Evolutionary conservation across 2,797 vertebrate genomes (phyloP).

Genomic region (Sphenodon punctatus): DNA sequence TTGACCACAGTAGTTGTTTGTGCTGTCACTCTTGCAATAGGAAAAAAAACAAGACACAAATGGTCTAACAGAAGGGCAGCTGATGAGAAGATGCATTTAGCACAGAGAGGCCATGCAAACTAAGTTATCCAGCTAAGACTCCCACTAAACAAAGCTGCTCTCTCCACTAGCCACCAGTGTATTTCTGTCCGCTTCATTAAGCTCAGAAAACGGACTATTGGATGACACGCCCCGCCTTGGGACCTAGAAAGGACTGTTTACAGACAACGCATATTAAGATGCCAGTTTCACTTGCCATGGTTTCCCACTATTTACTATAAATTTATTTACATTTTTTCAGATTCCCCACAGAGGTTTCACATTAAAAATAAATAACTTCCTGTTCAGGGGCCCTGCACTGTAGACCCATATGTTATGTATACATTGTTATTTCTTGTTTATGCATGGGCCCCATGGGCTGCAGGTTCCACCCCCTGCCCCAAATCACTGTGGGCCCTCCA

Average conservation of each 20-base stretch:
- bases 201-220: background rate
- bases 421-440: no score
- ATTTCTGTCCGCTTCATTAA: background rate
- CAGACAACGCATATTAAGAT: background rate
- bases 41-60: background rate
- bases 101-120: rapidly evolving
- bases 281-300: background rate
- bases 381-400: no score
- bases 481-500: no score
- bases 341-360: no score
- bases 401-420: no score
- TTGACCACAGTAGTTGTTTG: background rate
- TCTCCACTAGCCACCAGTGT: background rate
- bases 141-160: rapidly evolving
- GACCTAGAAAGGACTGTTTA: background rate
- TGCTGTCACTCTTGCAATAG: background rate
- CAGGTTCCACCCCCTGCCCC: no score
- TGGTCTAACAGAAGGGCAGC: background rate
- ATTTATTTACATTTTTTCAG: background rate
- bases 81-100: background rate
- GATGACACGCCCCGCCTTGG: rapidly evolving
- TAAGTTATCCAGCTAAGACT: rapidly evolving
- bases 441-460: no score
- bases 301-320: background rate
- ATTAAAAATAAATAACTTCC: no score